Evolutionary conservation across 2,113 vertebrate species (phyloP).

Genomic region (Halichoerus grypus): DNA sequence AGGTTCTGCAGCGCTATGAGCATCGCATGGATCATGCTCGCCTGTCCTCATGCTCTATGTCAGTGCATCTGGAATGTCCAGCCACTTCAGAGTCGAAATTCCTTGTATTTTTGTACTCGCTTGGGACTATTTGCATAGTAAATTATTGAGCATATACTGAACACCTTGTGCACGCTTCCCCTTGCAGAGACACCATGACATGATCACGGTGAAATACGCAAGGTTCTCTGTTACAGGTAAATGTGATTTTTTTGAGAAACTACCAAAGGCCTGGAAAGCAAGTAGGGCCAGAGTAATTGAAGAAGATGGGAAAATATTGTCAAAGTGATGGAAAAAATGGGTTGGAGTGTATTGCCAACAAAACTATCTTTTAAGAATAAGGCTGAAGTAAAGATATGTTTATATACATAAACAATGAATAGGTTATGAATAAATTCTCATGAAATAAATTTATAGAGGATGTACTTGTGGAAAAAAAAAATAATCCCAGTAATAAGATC

Average conservation of each 20-base stretch:
- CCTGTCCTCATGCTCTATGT: background rate
- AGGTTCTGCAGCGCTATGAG: background rate
- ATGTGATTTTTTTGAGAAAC: background rate
- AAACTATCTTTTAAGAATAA: conserved; percentile 51
- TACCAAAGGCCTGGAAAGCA: background rate
- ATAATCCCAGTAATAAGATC: background rate
- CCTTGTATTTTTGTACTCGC: conserved; percentile 20
- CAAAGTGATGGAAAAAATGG: background rate
- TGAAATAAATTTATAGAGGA: conserved; percentile 4
- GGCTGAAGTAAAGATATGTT: background rate
- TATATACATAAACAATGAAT: conserved; percentile 34
- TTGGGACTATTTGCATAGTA: conserved; percentile 22
- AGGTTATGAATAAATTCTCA: background rate
- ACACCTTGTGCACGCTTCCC: background rate
- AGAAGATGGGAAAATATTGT: background rate
- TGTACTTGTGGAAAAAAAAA: background rate
- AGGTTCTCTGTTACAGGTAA: background rate
- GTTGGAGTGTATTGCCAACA: background rate
- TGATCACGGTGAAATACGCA: background rate
- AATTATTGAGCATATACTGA: conserved; percentile 2
- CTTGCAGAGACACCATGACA: background rate
- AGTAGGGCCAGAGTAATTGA: background rate
- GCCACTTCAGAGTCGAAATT: background rate
- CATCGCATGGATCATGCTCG: background rate
- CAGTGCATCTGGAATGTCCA: conserved; percentile 3